Base-by-base conservation (phyloP, 53 echinoderm and acorn worm species). In the Pentamera pediparva region DNA sequence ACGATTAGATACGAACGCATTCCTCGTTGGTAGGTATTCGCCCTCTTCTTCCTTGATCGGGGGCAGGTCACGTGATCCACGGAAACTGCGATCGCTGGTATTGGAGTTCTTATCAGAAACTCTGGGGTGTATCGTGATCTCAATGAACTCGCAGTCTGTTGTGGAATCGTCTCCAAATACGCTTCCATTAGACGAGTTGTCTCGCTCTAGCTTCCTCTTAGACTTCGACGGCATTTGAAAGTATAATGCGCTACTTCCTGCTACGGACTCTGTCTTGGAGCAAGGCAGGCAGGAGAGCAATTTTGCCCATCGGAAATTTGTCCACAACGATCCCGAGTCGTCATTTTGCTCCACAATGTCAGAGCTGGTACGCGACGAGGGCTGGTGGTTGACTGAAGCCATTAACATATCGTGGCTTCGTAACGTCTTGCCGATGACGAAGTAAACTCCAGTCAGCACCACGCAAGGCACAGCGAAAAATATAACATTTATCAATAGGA, bases 321-420 rank as follows among this genome's bases (percentile, higher is more conserved):
- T n/a, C n/a, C n/a, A n/a, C n/a, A n/a, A n/a, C n/a, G n/a, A n/a
- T n/a, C n/a, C n/a, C n/a, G n/a, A n/a, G n/a, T n/a, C n/a, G n/a
- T n/a, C n/a, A n/a, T n/a, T n/a, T n/a, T n/a, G n/a, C n/a, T n/a
- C n/a, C n/a, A n/a, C n/a, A n/a, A n/a, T n/a, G 30, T 67, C 67
- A 7, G 67, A 67, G 27, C 29, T 67, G 12, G 67, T 15, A 7
- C 67, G 24, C 12, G 67, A 67, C 15, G 67, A 27, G 6, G 22
- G 22, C 45, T 67, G 67, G 39, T 41, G 41, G 9, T 15, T n/a
- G 35, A 72, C 73, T 5, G 73, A 72, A 3, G 92, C 92, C 84
- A 91, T 91, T 57, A 87, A 74, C 32, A 62, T 69, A 11, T 87
- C 87, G 35, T 91, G 92, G 30, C 71, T 86, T 1, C 89, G 82